Evolutionary conservation across 2,888 invertebrate genomes (phyloP), one percentile per base, ranked within the genome.

Genomic region (Drosophila quinaria): DNA sequence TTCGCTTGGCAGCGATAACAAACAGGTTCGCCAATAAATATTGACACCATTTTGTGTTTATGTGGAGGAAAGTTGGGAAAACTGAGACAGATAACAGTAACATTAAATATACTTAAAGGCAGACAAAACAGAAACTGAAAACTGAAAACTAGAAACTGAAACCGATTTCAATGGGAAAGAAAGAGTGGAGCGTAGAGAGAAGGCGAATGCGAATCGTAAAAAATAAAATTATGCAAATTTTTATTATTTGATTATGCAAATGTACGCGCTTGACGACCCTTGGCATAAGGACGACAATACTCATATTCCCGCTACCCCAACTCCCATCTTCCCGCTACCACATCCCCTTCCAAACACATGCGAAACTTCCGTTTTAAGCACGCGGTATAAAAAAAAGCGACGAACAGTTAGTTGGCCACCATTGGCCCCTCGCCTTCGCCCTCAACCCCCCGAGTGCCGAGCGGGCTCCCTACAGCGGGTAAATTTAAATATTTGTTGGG

Each of bases 241-340:
- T 90, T 89, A 91, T 91, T 90, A 92, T 92, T 92, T 92, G 92
- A 92, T 92, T 92, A 92, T 92, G 92, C 92, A 92, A 92, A 92
- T 92, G 90, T 90, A 79, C 82, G 78, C 83, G 91, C 91, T 88
- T 91, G 91, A 92, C 92, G 91, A 91, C 91, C 92, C 92, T 91
- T 92, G 91, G 86, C 92, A 92, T 92, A 92, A 92, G 92, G 92
- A 90, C 90, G 90, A 90, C 87, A 90, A 87, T 90, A 82, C 77
- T 78, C 68, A 72, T 68, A 37, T 6, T 56, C 74, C 73, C 58
- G 66, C 42, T 33, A 9, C 19, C 41, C 15, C 54, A 22, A 8
- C 17, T n/a, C 17, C 51, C 46, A 44, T 49, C 17, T 9, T n/a
- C 29, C 17, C 47, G 6, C 29, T 11, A 4, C 13, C 5, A 6